Base-by-base conservation (phyloP, 2,888 invertebrate genomes). In the Metallyticus violacea region DNA sequence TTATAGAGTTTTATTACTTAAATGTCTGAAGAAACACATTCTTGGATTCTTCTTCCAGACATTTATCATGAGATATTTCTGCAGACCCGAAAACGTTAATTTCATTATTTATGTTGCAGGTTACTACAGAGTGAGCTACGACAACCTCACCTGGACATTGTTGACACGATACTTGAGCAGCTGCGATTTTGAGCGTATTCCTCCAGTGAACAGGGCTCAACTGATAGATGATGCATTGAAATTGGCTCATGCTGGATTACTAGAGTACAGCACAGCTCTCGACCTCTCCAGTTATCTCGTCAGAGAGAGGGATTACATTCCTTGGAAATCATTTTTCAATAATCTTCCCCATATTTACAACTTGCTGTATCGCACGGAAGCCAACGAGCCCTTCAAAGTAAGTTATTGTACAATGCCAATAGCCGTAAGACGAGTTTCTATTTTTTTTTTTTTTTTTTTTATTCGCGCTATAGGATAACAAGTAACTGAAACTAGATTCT, bases 121-220 rank as follows among this genome's bases (percentile, higher is more conserved):
- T 76, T 92, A 90, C 88, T 92, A 91, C 88, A 91, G 90, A 90
- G 90, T 91, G 0, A 94, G 95, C 90, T 96, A 96, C 89, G 94
- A 95, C 89, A 89, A 90, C 0, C 91, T 91, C 83, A 93, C 94
- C 0, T 95, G 95, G 95, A 89, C 92, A 0, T 90, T 96, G 86
- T 91, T 97, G 9, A 91, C 91, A 4, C 89, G 92, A 1, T 93
- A 94, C 0, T 91, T 97, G 85, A 93, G 94, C 88, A 93, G 93
- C 40, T 91, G 92, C 0, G 92, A 93, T 7, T 94, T 92, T 88
- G 86, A 90, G 0, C 90, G 90, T 26, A 92, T 94, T 88, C 91
- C 93, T 62, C 90, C 91, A 0, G 90, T 92, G 76, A 93, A 94
- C 88, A 91, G 94, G 88, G 93, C 93, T 1, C 93, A 94, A 85